Conservation (phyloP, 2,797 vertebrate species). For the Pangasius sanitwongsei region DNA sequence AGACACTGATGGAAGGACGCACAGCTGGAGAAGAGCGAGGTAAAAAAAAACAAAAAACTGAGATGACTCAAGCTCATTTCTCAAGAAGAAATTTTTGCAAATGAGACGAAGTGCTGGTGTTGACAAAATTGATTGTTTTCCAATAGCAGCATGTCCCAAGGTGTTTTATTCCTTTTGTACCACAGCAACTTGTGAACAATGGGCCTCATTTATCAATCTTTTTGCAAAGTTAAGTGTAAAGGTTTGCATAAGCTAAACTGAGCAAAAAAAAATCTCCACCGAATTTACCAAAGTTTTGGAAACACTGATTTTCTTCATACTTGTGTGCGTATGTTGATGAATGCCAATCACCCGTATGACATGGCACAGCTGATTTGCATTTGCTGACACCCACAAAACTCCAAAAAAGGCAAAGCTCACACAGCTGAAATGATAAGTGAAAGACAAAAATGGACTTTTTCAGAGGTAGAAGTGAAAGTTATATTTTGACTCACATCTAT, state of each 20-base stretch:
- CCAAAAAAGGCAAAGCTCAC: neutral
- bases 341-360: neutral
- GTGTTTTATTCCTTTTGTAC: neutral
- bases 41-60: slow-evolving; percentile 21
- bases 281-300: neutral
- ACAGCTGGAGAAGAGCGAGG: slow-evolving; percentile 49
- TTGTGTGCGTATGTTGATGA: neutral
- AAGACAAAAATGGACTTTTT: neutral
- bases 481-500: neutral
- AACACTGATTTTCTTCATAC: neutral
- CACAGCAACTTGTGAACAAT: neutral
- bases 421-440: neutral
- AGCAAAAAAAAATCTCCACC: neutral
- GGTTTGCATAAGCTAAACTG: neutral
- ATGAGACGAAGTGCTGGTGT: neutral
- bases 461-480: neutral
- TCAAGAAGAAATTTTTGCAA: slow-evolving; percentile 26
- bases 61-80: slow-evolving; percentile 45
- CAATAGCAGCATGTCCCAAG: neutral
- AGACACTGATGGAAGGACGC: slow-evolving; percentile 50
- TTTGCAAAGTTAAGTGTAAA: neutral
- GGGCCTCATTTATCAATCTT: neutral
- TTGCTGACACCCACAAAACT: neutral
- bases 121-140: neutral
- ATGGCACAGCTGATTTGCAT: neutral